These are phyloP conservation scores for Cyphomyrus discorhynchus DNA, from an alignment of 2,113 vertebrate species.

Conservation along the genomic window DNA sequence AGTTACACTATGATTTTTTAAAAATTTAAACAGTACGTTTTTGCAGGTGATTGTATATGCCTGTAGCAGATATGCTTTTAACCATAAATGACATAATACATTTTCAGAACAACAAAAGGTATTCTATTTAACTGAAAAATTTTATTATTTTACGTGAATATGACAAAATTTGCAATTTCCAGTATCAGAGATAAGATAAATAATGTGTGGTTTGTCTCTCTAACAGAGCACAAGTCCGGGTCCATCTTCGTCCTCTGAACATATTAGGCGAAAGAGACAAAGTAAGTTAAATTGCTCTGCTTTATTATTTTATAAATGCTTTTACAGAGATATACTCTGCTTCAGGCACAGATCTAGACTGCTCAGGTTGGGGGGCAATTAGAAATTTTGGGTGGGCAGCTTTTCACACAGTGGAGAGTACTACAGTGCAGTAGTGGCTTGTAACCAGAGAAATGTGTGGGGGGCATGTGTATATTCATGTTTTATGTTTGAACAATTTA, in stretches of 20 bases:
- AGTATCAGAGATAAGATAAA: not conserved
- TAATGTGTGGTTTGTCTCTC: not conserved
- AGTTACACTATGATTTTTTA: too few relatives aligned
- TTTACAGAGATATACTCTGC: not conserved
- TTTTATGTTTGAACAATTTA: too few relatives aligned
- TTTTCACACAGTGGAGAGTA: too few relatives aligned
- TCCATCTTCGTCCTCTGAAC: not conserved
- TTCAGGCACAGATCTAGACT: too few relatives aligned
- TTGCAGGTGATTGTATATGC: not conserved
- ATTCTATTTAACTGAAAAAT: not conserved
- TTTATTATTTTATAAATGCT: not conserved
- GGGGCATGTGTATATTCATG: too few relatives aligned
- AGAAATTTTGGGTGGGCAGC: too few relatives aligned
- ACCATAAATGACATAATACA: not conserved
- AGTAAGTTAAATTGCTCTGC: not conserved
- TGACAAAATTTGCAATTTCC: not conserved
- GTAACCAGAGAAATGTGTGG: too few relatives aligned
- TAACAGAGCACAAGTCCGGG: conserved; percentile 34
- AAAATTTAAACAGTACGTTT: too few relatives aligned
- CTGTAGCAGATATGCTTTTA: not conserved
- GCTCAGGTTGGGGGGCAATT: too few relatives aligned
- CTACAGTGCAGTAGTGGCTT: too few relatives aligned
- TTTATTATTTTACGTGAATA: not conserved
- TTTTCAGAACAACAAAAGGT: not conserved
- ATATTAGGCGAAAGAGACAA: not conserved